These are phyloP conservation scores for Homalodisca vitripennis DNA, from an alignment of 1,140 invertebrate species.

Conservation along the genomic window DNA sequence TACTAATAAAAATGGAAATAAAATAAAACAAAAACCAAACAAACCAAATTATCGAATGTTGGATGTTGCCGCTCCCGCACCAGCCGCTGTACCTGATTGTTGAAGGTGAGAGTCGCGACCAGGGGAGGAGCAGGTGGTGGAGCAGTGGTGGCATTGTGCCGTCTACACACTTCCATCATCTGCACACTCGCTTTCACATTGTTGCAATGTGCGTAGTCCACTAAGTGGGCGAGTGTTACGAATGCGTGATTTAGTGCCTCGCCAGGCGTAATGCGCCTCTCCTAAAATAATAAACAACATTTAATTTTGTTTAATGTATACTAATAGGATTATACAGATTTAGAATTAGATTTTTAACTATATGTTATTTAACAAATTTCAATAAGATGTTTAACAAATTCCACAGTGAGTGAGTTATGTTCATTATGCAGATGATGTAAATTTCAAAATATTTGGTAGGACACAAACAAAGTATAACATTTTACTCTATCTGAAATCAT, in stretches of 20 bases:
- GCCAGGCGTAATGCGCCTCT: constrained; percentile 89
- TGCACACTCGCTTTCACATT: constrained; percentile 94
- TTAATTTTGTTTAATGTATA: too few species aligned
- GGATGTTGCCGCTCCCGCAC: constrained; percentile 46
- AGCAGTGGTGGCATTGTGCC: constrained; percentile 55
- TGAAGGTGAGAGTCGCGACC: constrained; percentile 84
- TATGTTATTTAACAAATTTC: too few species aligned
- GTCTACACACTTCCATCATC: constrained; percentile 90
- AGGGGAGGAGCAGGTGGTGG: constrained; percentile 61
- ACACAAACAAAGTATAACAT: too few species aligned
- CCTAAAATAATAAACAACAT: too few species aligned
- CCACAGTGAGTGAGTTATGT: too few species aligned
- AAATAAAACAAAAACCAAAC: constrained; percentile 34
- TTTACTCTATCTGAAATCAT: too few species aligned
- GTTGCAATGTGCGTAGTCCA: constrained; percentile 95
- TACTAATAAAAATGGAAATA: too few species aligned
- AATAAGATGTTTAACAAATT: too few species aligned
- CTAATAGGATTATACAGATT: too few species aligned
- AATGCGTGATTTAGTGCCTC: constrained; percentile 95
- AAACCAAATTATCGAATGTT: constrained; percentile 61
- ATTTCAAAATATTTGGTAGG: too few species aligned
- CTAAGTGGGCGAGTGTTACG: constrained; percentile 87
- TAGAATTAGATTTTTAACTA: too few species aligned
- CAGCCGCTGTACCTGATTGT: constrained; percentile 73
- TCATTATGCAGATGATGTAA: too few species aligned